Evolutionary conservation across 2,113 vertebrate genomes (phyloP).

Genomic region (Anguilla japonica): DNA sequence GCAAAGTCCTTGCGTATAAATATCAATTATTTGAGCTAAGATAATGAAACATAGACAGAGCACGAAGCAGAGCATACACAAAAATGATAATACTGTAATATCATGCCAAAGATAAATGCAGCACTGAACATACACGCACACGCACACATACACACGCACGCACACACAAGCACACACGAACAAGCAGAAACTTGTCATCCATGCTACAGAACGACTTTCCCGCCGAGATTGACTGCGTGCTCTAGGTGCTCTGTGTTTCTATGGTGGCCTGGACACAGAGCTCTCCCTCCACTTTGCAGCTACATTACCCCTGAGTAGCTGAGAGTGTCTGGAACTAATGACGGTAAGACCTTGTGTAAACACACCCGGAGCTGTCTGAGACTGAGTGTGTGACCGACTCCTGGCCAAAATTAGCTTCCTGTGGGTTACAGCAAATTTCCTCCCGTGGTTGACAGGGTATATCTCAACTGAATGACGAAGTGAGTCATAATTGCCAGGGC

Average conservation of each 20-base stretch:
- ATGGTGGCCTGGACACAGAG: not conserved
- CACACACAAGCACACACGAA: not conserved
- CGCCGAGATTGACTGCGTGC: too few species aligned
- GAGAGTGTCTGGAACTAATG: conserved; percentile 25
- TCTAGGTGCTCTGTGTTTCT: too few species aligned
- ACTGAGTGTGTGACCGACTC: not conserved
- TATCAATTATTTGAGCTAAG: too few species aligned
- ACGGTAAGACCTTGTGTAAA: conserved; percentile 38
- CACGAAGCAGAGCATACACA: not conserved
- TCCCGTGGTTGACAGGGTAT: not conserved
- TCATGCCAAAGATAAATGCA: too few species aligned
- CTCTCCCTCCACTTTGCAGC: conserved; percentile 18
- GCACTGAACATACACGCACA: not conserved
- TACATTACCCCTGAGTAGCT: conserved; percentile 29
- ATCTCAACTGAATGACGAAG: not conserved
- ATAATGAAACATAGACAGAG: not conserved
- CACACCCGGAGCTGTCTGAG: conserved; percentile 13
- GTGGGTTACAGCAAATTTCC: not conserved
- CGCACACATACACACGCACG: not conserved
- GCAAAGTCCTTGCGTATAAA: too few species aligned
- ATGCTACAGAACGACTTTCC: too few species aligned
- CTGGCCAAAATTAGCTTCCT: not conserved
- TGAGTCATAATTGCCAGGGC: conserved; percentile 54
- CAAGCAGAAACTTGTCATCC: too few species aligned
- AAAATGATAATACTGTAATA: too few species aligned